These are phyloP conservation scores for Cirrhinus mrigala DNA, from an alignment of 2,797 vertebrate genomes.

Conservation along the genomic window DNA sequence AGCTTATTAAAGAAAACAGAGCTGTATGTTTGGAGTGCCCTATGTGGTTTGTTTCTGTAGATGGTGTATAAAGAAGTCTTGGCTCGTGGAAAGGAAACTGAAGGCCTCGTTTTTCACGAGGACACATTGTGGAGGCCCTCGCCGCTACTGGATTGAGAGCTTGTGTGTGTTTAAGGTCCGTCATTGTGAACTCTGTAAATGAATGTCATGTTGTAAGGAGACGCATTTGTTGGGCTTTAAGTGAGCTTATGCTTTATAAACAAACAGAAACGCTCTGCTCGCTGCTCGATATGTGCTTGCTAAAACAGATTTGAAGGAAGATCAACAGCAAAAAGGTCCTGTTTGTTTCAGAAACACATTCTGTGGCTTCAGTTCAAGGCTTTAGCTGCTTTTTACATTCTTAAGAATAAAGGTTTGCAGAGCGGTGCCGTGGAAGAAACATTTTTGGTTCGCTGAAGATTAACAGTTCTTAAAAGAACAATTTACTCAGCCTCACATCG, in stretches of 20 bases:
- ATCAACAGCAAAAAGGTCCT: slow-evolving; percentile 65
- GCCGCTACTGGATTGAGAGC: slow-evolving; percentile 67
- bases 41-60: slow-evolving; percentile 65
- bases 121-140: slow-evolving; percentile 70
- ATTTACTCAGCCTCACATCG: neutral
- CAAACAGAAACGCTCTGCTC: slow-evolving; percentile 78
- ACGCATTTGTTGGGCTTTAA: slow-evolving; percentile 67
- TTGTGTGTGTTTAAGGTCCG: slow-evolving; percentile 71
- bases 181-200: slow-evolving; percentile 77
- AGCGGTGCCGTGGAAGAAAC: neutral
- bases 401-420: neutral
- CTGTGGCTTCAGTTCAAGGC: slow-evolving; percentile 58
- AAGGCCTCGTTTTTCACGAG: slow-evolving; percentile 72
- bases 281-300: slow-evolving; percentile 70
- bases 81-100: slow-evolving; percentile 63
- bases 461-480: neutral
- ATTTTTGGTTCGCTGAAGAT: neutral
- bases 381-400: neutral
- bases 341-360: slow-evolving; percentile 61
- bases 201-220: slow-evolving; percentile 72
- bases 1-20: slow-evolving; percentile 81
- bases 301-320: slow-evolving; percentile 69
- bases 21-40: slow-evolving; percentile 75
- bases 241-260: slow-evolving; percentile 86
- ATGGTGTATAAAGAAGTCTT: slow-evolving; percentile 69